Evolutionary conservation across 2,888 invertebrate genomes (phyloP), one percentile per base, ranked within the genome.

Genomic region (Morinoia aosen): DNA sequence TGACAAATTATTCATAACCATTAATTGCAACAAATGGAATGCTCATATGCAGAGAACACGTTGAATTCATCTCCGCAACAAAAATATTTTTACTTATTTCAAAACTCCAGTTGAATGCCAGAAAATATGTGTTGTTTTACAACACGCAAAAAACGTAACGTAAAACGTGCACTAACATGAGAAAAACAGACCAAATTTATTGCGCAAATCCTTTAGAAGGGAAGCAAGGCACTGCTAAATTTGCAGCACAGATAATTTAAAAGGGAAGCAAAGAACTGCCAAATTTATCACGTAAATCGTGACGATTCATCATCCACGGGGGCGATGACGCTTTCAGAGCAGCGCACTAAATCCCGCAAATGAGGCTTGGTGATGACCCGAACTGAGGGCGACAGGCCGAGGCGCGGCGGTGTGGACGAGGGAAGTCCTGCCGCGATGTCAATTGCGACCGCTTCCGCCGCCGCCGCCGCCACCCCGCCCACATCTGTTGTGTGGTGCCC

Each of bases 221-320:
- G 33, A 8, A 76, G 76, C 76, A 76, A 76, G 25, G 76, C 0
- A 33, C 10, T 76, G 25, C 25, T 76, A 76, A 12, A 76, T 76
- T 76, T 76, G 25, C 33, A 7, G 76, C 76, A 33, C 76, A 76
- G 25, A 76, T 76, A 10, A 10, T 76, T 76, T 76, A 25, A 76
- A 8, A 76, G 76, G 8, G 25, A 76, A 76, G 76, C 33, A 76
- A 76, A 76, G 76, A 76, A 76, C 76, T 76, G 76, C 2, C 76
- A 33, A 76, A 76, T 76, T 76, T 76, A 76, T 76, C 76, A 33
- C 76, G 76, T 76, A 76, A 76, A 76, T 76, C 76, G 76, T 76
- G 8, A 76, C 76, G 76, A 76, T 76, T 76, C 76, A 76, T 76
- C 76, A 76, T 76, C 76, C 76, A 76, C 76, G 7, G 76, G 10